These are phyloP conservation scores for Cyanistes caeruleus DNA, from an alignment of 2,113 vertebrate species.

Conservation along the genomic window DNA sequence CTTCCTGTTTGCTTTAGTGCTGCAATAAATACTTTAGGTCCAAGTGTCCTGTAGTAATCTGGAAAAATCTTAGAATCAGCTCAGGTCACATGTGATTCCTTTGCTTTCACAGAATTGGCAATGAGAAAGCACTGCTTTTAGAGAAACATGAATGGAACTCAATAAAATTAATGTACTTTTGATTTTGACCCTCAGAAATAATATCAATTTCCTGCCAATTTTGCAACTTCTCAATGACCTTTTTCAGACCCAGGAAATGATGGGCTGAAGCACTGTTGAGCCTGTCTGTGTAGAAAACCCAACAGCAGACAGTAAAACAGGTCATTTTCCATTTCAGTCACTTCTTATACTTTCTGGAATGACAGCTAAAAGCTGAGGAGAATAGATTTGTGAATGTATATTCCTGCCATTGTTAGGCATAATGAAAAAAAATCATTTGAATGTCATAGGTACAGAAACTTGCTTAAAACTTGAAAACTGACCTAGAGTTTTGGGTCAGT, in stretches of 20 bases:
- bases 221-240: background rate
- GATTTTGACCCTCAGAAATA: background rate
- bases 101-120: background rate
- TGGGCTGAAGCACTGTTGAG: background rate
- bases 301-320: background rate
- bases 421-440: background rate
- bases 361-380: background rate
- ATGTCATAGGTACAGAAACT: background rate
- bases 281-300: background rate
- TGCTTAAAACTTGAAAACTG: background rate
- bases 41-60: rapidly evolving
- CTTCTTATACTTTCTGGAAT: background rate
- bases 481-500: background rate
- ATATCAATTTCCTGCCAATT: background rate
- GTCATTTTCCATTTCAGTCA: background rate
- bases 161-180: background rate
- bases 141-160: background rate
- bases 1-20: background rate
- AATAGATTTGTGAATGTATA: background rate
- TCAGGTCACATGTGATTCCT: background rate
- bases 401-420: background rate
- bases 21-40: background rate
- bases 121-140: background rate
- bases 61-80: background rate
- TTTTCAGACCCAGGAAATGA: background rate